phyloP scores from a whole-genome alignment of 2,888 invertebrate species.

The Diarsia brunnea region DNA sequence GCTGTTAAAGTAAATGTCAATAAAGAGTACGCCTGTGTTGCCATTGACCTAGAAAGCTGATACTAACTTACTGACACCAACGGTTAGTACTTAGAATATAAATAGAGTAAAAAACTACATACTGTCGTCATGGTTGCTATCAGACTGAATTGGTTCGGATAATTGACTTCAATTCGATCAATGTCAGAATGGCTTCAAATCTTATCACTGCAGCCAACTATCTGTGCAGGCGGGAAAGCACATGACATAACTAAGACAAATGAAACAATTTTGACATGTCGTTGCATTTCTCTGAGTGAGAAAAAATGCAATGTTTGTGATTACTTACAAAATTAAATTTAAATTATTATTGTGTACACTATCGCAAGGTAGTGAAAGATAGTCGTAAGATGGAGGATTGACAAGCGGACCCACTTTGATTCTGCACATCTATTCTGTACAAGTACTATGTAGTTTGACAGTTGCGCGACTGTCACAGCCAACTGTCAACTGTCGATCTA shows the following conservation, averaged over 20 bases:
- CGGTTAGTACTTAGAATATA: background rate
- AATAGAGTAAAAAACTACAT: slow-evolving; percentile 12
- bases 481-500: too few species aligned
- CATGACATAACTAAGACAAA: too few species aligned
- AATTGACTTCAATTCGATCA: background rate
- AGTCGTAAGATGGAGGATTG: too few species aligned
- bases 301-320: too few species aligned
- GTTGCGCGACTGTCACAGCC: background rate
- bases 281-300: too few species aligned
- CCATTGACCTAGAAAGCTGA: slow-evolving; percentile 62
- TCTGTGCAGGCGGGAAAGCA: too few species aligned
- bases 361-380: too few species aligned
- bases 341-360: too few species aligned
- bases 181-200: background rate
- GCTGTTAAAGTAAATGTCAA: slow-evolving; percentile 54
- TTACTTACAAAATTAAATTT: too few species aligned
- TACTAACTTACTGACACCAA: slow-evolving; percentile 29
- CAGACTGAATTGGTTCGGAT: background rate
- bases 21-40: slow-evolving; percentile 50
- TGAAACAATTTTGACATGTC: background rate
- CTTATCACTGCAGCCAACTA: background rate
- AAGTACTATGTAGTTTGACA: background rate
- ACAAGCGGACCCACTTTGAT: too few species aligned
- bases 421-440: too few species aligned
- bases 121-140: background rate